Percentiles rank a stretch among this genome's conserved stretches.
Conservation (phyloP, 2,888 invertebrate species). For the Megastigmus dorsalis region DNA sequence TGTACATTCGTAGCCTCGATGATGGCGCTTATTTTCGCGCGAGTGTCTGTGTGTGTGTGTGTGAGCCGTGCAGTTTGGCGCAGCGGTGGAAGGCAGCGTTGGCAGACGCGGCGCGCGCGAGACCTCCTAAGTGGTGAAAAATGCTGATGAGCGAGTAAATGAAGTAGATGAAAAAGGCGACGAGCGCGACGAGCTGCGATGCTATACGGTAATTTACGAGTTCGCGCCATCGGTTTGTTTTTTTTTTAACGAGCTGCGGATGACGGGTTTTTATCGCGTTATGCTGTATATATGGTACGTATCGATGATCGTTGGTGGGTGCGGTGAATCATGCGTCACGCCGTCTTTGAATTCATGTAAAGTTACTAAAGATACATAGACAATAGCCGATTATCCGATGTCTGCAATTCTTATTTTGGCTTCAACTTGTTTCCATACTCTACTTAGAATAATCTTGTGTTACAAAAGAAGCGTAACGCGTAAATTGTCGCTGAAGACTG, state of each 20-base stretch:
- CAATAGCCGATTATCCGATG: too few relatives aligned
- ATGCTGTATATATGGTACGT: too few relatives aligned
- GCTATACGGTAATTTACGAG: conserved; percentile 4
- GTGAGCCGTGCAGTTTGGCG: too few relatives aligned
- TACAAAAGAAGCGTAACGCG: too few relatives aligned
- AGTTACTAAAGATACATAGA: neutral
- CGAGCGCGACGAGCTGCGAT: neutral
- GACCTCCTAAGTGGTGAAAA: conserved; percentile 41
- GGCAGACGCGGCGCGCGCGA: neutral
- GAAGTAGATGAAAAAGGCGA: conserved; percentile 7
- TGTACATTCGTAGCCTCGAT: neutral
- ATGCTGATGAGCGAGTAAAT: conserved; percentile 43
- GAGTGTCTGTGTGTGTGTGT: too few relatives aligned
- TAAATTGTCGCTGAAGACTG: conserved; percentile 5
- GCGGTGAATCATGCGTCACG: neutral
- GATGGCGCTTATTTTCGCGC: conserved; percentile 26
- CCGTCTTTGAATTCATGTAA: neutral
- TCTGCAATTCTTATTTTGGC: neutral
- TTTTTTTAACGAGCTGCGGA: too few relatives aligned
- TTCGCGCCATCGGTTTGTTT: too few relatives aligned
- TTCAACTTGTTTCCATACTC: too few relatives aligned
- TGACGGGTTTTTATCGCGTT: too few relatives aligned
- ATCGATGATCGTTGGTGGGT: too few relatives aligned
- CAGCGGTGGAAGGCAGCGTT: neutral
- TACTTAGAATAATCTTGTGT: too few relatives aligned